Percentiles rank a stretch among this genome's conserved stretches.
Conservation (phyloP, 2,797 vertebrate genomes). For the Tarsius wallacei region DNA sequence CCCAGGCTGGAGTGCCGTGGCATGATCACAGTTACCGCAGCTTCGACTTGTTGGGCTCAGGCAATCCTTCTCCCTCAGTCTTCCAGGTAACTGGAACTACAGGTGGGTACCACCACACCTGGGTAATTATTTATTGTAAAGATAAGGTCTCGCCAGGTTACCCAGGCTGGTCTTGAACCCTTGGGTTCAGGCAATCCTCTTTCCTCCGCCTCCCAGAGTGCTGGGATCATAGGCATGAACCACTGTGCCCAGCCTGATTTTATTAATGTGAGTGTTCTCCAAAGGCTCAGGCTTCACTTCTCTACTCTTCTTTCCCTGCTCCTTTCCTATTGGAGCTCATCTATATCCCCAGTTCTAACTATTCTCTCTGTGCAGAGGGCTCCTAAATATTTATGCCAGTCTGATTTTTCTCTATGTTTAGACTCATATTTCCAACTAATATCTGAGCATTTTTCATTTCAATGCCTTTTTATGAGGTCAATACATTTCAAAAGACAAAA, state of each 20-base stretch:
- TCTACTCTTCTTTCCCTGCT: background rate
- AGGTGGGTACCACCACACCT: no score
- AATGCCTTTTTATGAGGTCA: background rate
- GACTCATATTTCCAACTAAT: background rate
- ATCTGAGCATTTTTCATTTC: slow-evolving; percentile 16
- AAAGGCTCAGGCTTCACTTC: background rate
- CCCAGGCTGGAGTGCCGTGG: no score
- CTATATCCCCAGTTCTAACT: background rate
- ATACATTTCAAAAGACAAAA: slow-evolving; percentile 37
- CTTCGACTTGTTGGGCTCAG: no score
- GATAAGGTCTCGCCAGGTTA: no score
- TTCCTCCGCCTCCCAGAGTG: no score
- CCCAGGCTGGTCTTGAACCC: no score
- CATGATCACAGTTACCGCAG: no score
- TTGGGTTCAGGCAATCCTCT: no score
- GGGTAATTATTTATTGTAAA: no score
- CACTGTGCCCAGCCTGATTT: background rate
- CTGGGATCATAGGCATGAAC: no score
- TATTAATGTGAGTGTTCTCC: background rate
- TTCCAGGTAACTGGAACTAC: no score
- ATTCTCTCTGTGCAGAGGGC: background rate
- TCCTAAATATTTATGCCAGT: slow-evolving; percentile 27
- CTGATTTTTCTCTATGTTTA: slow-evolving; percentile 19
- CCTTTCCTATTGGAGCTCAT: background rate
- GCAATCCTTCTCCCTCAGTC: no score